Evolutionary conservation across 2,888 invertebrate genomes (phyloP).

Genomic region (Machimus rusticus): DNA sequence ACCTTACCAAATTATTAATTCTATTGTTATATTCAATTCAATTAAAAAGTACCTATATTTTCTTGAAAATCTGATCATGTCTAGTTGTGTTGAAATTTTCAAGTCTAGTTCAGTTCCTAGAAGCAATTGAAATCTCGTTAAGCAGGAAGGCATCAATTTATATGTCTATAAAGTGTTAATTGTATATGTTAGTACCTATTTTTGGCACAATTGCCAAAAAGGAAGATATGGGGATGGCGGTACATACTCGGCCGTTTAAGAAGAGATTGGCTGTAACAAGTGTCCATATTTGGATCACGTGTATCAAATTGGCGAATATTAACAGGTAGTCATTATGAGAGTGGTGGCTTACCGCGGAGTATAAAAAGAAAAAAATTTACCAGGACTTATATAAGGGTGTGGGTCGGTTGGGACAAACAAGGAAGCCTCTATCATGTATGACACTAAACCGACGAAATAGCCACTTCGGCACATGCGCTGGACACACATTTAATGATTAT

Average conservation of each 20-base stretch:
- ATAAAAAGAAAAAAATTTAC: neutral
- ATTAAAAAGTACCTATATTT: too few species aligned
- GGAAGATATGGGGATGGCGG: neutral
- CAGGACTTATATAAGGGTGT: neutral
- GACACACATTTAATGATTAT: neutral
- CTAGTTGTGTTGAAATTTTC: neutral
- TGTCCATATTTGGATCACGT: neutral
- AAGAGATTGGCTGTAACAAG: slow-evolving; percentile 10
- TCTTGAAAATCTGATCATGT: too few species aligned
- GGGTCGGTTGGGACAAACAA: neutral
- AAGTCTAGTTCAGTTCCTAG: neutral
- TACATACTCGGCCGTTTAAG: neutral
- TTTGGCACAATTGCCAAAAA: neutral
- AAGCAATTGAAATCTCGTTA: neutral
- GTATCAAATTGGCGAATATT: neutral
- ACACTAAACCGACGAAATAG: neutral
- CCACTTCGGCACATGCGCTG: neutral
- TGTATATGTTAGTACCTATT: neutral
- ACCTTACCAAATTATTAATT: too few species aligned
- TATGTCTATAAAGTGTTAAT: neutral
- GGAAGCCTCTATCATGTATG: neutral
- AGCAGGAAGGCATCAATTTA: neutral
- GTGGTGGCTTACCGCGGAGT: neutral
- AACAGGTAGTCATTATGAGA: neutral
- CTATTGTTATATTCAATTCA: too few species aligned